phyloP scores from a whole-genome alignment of 2,888 invertebrate genomes.

The Mycalesis mineus region DNA sequence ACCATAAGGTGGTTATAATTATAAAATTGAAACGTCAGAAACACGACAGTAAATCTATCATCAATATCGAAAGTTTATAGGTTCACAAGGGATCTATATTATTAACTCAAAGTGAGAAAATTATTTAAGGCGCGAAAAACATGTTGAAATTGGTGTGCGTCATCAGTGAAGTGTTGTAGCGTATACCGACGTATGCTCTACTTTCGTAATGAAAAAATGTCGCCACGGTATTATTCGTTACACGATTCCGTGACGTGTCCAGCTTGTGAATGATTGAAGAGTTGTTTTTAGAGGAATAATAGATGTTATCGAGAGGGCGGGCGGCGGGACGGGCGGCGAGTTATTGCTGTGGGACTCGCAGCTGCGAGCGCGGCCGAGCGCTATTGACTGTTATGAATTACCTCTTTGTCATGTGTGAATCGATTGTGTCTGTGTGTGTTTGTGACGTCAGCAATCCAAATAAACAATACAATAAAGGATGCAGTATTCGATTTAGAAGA shows the following conservation, averaged over 20 bases:
- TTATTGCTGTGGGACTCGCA: background rate
- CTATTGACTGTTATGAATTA: background rate
- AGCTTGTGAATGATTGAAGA: background rate
- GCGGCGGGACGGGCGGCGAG: background rate
- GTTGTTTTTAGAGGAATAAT: conserved; percentile 1
- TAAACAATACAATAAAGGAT: too few species aligned
- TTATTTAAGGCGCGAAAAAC: too few species aligned
- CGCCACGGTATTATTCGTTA: background rate
- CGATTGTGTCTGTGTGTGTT: background rate
- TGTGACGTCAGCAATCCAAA: background rate
- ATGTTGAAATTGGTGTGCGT: too few species aligned
- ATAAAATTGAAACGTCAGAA: too few species aligned
- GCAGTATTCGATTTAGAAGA: too few species aligned
- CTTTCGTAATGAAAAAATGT: background rate
- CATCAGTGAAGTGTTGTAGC: too few species aligned
- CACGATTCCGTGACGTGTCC: background rate
- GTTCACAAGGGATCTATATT: too few species aligned
- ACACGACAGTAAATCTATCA: too few species aligned
- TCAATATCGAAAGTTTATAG: too few species aligned
- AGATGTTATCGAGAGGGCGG: background rate
- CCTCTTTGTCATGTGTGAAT: background rate
- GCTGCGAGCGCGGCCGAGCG: background rate
- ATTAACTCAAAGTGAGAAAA: too few species aligned
- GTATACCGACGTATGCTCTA: too few species aligned
- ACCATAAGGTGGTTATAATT: too few species aligned